These are phyloP conservation scores for Sebastolobus altivelis DNA, from an alignment of 2,797 vertebrate genomes.

Conservation along the genomic window DNA sequence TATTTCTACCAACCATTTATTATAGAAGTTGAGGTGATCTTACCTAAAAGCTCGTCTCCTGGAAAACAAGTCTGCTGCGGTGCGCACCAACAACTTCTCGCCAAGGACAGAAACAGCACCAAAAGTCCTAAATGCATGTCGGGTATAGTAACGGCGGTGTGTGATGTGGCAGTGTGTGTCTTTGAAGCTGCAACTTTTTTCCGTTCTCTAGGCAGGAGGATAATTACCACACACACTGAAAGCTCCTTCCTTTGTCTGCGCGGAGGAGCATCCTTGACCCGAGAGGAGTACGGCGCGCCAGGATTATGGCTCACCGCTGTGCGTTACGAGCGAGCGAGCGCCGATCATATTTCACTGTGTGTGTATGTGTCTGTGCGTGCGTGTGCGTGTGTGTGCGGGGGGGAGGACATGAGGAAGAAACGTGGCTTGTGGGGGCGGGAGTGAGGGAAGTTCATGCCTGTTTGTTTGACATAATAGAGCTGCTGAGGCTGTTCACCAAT, in stretches of 20 bases:
- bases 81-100: slow-evolving; percentile 66
- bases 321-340: slow-evolving; percentile 9
- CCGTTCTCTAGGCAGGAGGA: slow-evolving; percentile 30
- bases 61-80: slow-evolving; percentile 82
- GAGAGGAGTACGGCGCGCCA: slow-evolving; percentile 27
- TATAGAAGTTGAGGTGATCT: slow-evolving; percentile 51
- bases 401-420: slow-evolving; percentile 17
- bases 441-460: slow-evolving; percentile 17
- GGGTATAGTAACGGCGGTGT: slow-evolving; percentile 29
- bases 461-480: slow-evolving; percentile 24
- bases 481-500: slow-evolving; percentile 1
- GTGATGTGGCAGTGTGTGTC: slow-evolving; percentile 81
- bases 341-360: slow-evolving; percentile 75
- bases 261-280: slow-evolving; percentile 71
- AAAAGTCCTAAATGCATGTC: slow-evolving; percentile 72
- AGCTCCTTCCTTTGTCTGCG: slow-evolving; percentile 71
- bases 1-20: not conserved
- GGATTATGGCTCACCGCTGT: slow-evolving; percentile 28
- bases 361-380: slow-evolving; percentile 2
- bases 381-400: not conserved
- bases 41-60: slow-evolving; percentile 87
- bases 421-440: slow-evolving; percentile 59
- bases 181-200: slow-evolving; percentile 16
- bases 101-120: slow-evolving; percentile 73
- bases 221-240: slow-evolving; percentile 71